Evolutionary conservation across 1,140 invertebrate species (phyloP).

Genomic region (Hesperophylax magnus): DNA sequence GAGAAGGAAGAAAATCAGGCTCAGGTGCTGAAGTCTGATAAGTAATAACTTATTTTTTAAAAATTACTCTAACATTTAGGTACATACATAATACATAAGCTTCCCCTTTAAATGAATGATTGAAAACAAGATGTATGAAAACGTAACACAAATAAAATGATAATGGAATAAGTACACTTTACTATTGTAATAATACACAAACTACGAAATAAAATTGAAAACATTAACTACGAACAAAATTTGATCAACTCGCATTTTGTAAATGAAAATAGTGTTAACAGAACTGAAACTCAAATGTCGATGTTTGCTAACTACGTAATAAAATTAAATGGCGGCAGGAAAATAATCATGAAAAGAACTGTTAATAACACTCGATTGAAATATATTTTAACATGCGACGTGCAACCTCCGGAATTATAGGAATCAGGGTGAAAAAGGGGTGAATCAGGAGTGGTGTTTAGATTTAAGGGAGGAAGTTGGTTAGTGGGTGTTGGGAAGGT

Average conservation of each 20-base stretch:
- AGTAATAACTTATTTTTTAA: neutral
- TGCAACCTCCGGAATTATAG: conserved; percentile 33
- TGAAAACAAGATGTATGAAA: too few species aligned
- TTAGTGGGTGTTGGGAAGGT: neutral
- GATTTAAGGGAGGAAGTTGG: conserved; percentile 1
- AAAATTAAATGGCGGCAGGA: too few species aligned
- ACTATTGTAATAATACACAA: neutral
- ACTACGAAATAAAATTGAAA: neutral
- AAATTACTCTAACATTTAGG: too few species aligned
- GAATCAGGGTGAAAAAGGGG: neutral
- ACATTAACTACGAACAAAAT: too few species aligned
- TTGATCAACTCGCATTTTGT: too few species aligned
- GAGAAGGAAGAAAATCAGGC: conserved; percentile 59
- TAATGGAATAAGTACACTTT: neutral
- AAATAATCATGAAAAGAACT: neutral
- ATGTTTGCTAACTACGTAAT: conserved; percentile 4
- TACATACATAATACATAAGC: too few species aligned
- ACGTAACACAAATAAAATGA: too few species aligned
- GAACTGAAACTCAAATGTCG: neutral
- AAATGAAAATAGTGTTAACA: too few species aligned
- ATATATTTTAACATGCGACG: conserved; percentile 50
- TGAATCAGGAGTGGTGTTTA: neutral
- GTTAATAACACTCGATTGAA: conserved; percentile 17
- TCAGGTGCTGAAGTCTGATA: conserved; percentile 54
- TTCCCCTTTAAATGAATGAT: too few species aligned